Evolutionary conservation across 1,140 invertebrate species (phyloP), one percentile per base, ranked within the genome.

Genomic region (Heliothis virescens): DNA sequence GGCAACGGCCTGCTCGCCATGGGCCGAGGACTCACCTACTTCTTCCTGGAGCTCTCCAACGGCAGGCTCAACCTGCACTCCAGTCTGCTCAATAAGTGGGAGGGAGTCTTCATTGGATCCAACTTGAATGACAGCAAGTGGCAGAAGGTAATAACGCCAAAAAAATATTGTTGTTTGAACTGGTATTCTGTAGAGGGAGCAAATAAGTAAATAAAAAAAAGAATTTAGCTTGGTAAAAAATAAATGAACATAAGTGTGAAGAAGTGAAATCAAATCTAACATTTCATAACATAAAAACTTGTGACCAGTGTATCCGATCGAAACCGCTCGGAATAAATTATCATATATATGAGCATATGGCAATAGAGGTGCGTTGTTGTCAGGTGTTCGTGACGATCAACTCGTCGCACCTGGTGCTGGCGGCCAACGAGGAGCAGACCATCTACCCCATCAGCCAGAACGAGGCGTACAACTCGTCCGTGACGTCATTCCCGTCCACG

Each of bases 371-470:
- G 21, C 21, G 21, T 2, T 26, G 21, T 26, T 26, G 48, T 3
- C 84, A 96, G 95, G 96, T 98, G 11, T 98, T 98, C 89, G 97
- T 98, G 34, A 96, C 97, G 0, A 98, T 98, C 7, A 98, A 98
- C 91, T 96, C 97, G 1, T 97, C 97, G 2, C 98, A 98, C 92
- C 95, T 98, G 60, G 97, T 98, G 26, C 94, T 98, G 3, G 97
- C 97, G 0, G 97, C 98, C 1, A 98, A 98, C 90, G 97, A 98
- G 86, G 97, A 98, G 90, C 97, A 98, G 92, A 98, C 97, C 2
- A 98, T 98, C 82, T 98, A 98, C 90, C 97, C 98, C 0, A 98
- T 98, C 82, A 97, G 96, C 79, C 96, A 97, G 53, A 97, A 97
- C 86, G 97, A 98, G 87, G 96, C 96, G 11, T 96, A 95, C 72